Conservation (phyloP, 1,140 invertebrate species). For the Elymnias hypermnestra region DNA sequence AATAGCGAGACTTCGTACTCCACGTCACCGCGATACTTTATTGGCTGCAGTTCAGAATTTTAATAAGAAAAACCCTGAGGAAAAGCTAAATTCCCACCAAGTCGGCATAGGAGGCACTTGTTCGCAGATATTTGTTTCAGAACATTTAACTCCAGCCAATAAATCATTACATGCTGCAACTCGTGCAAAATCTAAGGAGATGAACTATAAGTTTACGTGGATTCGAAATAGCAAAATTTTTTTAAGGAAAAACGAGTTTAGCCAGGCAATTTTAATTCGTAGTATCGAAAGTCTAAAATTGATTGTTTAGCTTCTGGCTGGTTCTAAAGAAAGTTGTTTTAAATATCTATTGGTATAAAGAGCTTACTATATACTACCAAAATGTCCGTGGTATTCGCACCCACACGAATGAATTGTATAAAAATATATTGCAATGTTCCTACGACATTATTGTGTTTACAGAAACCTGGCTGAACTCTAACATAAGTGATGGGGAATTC, state of each 20-base stretch:
- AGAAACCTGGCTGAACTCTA: slow-evolving; percentile 3
- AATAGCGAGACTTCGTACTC: neutral
- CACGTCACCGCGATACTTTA: neutral
- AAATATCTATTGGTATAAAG: neutral
- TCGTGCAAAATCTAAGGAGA: neutral
- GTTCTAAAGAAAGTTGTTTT: neutral
- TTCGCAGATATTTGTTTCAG: neutral
- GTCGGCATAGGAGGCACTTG: slow-evolving; percentile 1
- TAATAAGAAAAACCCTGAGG: neutral
- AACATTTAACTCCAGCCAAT: slow-evolving; percentile 4
- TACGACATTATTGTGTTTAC: slow-evolving; percentile 4
- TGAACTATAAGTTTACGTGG: neutral
- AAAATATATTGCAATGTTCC: neutral
- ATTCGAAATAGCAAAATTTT: slow-evolving; percentile 3
- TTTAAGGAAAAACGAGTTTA: neutral
- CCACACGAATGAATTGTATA: neutral
- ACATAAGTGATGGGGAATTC: neutral
- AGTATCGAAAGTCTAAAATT: neutral
- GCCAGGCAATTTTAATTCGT: neutral
- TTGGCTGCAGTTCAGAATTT: neutral
- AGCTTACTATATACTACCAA: neutral
- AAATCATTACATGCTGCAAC: slow-evolving; percentile 7
- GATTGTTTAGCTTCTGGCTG: neutral
- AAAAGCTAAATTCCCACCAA: slow-evolving; percentile 2
- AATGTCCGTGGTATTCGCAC: slow-evolving; percentile 1